Conservation (phyloP, 2,888 invertebrate genomes). For the Tiliacea aurago region DNA sequence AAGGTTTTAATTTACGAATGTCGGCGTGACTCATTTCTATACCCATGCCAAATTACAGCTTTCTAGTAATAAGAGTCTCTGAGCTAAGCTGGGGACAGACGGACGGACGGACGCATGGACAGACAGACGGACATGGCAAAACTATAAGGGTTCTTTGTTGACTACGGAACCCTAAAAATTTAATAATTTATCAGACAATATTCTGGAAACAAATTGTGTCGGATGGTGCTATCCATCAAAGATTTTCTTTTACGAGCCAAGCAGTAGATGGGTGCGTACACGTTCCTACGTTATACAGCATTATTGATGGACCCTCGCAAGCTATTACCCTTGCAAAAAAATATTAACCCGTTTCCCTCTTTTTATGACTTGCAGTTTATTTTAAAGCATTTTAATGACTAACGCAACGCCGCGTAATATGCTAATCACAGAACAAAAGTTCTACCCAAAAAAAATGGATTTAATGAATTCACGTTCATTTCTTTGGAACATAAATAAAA, state of each 20-base stretch:
- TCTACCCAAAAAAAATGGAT: slow-evolving; percentile 50
- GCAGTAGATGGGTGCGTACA: slow-evolving; percentile 63
- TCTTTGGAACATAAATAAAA: slow-evolving; percentile 43
- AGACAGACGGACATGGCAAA: too few relatives aligned
- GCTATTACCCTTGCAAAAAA: slow-evolving; percentile 62
- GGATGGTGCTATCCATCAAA: slow-evolving; percentile 74
- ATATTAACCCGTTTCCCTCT: slow-evolving; percentile 62
- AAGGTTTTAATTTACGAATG: too few relatives aligned
- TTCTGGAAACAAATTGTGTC: slow-evolving; percentile 68
- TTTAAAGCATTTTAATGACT: slow-evolving; percentile 63
- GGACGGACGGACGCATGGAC: too few relatives aligned
- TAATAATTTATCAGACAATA: slow-evolving; percentile 70
- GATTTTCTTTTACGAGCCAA: slow-evolving; percentile 68
- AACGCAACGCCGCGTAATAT: slow-evolving; percentile 57
- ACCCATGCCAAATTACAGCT: too few relatives aligned
- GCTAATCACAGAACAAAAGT: slow-evolving; percentile 65
- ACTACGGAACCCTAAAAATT: too few relatives aligned
- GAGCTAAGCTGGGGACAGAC: too few relatives aligned
- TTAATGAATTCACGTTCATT: slow-evolving; percentile 59
- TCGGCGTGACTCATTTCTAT: too few relatives aligned
- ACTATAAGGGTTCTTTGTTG: too few relatives aligned
- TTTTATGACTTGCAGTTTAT: slow-evolving; percentile 69
- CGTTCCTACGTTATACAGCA: slow-evolving; percentile 60
- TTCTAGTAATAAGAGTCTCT: too few relatives aligned
- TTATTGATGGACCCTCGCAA: slow-evolving; percentile 69